These are phyloP conservation scores for Ciconia stormi DNA, from an alignment of 2,113 vertebrate species.

Conservation along the genomic window DNA sequence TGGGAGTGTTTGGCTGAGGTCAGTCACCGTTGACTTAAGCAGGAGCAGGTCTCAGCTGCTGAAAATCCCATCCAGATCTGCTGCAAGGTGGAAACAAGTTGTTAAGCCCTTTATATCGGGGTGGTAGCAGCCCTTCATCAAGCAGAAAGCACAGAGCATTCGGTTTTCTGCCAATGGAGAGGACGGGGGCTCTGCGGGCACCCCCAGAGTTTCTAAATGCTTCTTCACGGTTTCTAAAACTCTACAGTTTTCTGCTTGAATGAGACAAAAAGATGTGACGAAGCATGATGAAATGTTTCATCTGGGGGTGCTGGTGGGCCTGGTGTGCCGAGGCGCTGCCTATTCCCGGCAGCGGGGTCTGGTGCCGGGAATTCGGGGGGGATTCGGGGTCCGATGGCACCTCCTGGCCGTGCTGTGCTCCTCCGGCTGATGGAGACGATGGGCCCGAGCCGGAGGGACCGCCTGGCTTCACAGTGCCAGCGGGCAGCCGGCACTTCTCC, in stretches of 20 bases:
- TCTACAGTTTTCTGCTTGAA: background rate
- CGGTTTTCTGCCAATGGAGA: background rate
- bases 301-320: background rate
- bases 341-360: background rate
- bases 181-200: background rate
- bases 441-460: background rate
- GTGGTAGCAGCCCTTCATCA: background rate
- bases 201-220: background rate
- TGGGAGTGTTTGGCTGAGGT: background rate
- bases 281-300: background rate
- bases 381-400: background rate
- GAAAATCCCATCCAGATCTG: background rate
- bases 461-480: background rate
- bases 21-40: background rate
- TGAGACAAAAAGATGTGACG: background rate
- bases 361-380: too few relatives aligned
- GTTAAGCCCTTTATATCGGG: background rate
- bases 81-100: background rate
- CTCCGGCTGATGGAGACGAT: background rate
- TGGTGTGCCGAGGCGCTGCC: background rate
- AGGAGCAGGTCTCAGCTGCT: background rate
- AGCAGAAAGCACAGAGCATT: background rate
- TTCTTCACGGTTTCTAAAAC: background rate
- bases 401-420: background rate
- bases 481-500: background rate